Evolutionary conservation across 2,797 vertebrate species (phyloP), one percentile per base, ranked within the genome.

Genomic region (Enteromius treurensis): DNA sequence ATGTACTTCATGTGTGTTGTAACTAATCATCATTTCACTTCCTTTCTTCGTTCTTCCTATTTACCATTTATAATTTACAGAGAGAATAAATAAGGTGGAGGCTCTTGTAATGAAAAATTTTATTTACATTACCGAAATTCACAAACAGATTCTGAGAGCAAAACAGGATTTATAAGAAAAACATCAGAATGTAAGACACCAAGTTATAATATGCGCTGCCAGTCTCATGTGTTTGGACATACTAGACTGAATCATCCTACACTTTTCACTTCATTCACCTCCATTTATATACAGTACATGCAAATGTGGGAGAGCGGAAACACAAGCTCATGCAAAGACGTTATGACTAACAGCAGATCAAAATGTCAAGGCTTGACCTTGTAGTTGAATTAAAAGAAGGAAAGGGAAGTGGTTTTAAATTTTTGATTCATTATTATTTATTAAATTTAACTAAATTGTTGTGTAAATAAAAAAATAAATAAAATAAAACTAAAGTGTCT

Each of bases 1-100:
- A 99, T 90, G 97, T 99, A 99, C 62, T 70, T 85, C 17, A 19
- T 34, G 55, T 69, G 64, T 45, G 62, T 45, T 79, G 11, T 29
- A 67, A 67, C 62, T 76, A 51, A 65, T 76, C 45, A 37, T 64
- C 45, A 93, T 88, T 81, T 86, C 91, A 68, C 62, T 88, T 91
- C 85, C 84, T 10, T 19, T 60, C 77, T 64, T 51, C n/a, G 73
- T 23, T 81, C 23, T 29, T 21, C 23, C 73, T 81, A n/a, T 21
- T 26, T 65, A 42, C 42, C 29, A 6, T n/a, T 21, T 58, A 62
- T 45, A 64, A 58, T 51, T 65, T n/a, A 21, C 45, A 40, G 32
- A 65, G 26, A 53, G 2, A 67, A 17, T 19, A 26, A 64, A 13
- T 64, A 26, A 29, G 23, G 40, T 60, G 53, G 74, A 15, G 23